A percentile compares a stretch with the other conserved stretches of the same genome.
Conservation (phyloP, 53 echinoderm and acorn worm genomes). For the Antedon mediterranea region DNA sequence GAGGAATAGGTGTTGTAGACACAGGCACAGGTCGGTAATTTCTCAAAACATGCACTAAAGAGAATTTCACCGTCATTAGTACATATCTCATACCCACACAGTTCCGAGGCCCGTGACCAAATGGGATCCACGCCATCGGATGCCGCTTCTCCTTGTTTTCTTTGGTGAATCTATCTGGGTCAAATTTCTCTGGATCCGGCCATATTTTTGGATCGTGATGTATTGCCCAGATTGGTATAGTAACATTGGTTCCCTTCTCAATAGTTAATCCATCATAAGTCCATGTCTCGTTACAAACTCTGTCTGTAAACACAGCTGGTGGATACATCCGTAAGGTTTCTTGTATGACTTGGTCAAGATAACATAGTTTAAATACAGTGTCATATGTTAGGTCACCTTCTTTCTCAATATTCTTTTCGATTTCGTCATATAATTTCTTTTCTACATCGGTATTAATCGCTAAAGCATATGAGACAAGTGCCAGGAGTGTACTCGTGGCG, state of each 20-base stretch:
- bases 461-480: not conserved
- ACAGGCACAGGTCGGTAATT: not conserved
- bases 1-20: not conserved
- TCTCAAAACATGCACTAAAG: not conserved
- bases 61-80: constrained; percentile 8
- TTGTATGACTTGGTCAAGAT: constrained; percentile 41
- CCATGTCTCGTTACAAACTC: constrained; percentile 15
- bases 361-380: constrained; percentile 38
- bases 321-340: constrained; percentile 61
- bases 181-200: constrained; percentile 57
- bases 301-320: constrained; percentile 14
- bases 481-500: not conserved
- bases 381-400: constrained; percentile 21
- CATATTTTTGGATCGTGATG: constrained; percentile 50
- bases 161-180: constrained; percentile 57
- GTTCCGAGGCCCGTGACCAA: constrained; percentile 47
- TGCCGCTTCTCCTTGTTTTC: constrained; percentile 27
- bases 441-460: not conserved
- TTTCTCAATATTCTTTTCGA: not conserved
- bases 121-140: constrained; percentile 43
- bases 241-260: constrained; percentile 16
- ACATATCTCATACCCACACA: constrained; percentile 58
- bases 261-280: constrained; percentile 14
- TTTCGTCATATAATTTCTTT: not conserved
- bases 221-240: constrained; percentile 33